These are phyloP conservation scores for Tapirus terrestris DNA, from an alignment of 2,113 vertebrate genomes.

Conservation along the genomic window DNA sequence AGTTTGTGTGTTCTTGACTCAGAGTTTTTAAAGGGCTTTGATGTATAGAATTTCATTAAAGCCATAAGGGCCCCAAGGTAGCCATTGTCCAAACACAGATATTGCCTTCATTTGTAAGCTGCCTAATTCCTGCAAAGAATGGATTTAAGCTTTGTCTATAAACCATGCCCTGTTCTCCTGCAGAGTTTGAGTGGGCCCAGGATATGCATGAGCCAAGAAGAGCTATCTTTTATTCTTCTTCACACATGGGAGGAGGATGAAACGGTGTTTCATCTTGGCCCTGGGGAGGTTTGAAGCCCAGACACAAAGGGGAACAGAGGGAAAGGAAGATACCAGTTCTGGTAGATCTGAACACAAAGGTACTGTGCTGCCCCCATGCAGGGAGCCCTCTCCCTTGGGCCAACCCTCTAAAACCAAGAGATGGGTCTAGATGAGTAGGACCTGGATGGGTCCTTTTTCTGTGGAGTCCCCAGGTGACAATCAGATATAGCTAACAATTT, in stretches of 20 bases:
- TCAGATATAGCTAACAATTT: neutral
- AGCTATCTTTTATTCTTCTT: slow-evolving; percentile 65
- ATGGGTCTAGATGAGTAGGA: neutral
- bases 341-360: neutral
- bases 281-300: slow-evolving; percentile 48
- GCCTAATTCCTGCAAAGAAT: slow-evolving; percentile 67
- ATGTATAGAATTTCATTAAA: slow-evolving; percentile 77
- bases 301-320: slow-evolving; percentile 47
- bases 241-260: slow-evolving; percentile 43
- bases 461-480: neutral
- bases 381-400: neutral
- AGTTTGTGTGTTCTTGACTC: slow-evolving; percentile 30
- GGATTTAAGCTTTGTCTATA: slow-evolving; percentile 66
- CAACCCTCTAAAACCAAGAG: neutral
- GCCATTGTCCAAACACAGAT: slow-evolving; percentile 72
- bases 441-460: neutral
- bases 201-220: slow-evolving; percentile 39
- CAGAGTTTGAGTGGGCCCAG: slow-evolving; percentile 48
- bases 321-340: neutral
- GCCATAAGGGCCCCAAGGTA: slow-evolving; percentile 48
- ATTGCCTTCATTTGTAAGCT: slow-evolving; percentile 75
- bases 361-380: neutral
- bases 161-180: slow-evolving; percentile 63
- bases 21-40: slow-evolving; percentile 51
- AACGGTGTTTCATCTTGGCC: slow-evolving; percentile 65